These are phyloP conservation scores for Mactromeris polynyma DNA, from an alignment of 2,888 invertebrate genomes.

Conservation along the genomic window DNA sequence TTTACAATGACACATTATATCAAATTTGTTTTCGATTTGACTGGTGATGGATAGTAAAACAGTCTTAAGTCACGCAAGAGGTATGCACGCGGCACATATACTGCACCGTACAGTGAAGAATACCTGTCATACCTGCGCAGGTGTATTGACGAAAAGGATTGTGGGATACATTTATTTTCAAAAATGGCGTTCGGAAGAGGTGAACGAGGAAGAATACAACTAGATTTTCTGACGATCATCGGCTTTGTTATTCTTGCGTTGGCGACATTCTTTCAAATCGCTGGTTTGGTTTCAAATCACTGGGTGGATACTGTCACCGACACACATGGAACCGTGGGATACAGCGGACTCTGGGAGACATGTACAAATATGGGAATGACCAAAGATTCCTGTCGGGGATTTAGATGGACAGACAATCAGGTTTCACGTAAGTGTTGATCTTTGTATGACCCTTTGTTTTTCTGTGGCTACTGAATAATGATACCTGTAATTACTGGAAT, in stretches of 20 bases:
- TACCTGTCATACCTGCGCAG: constrained; percentile 61
- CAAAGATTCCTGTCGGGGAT: constrained; percentile 68
- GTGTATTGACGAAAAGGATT: constrained; percentile 50
- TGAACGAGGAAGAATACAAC: constrained; percentile 1
- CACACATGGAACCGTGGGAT: constrained; percentile 65
- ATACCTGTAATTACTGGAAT: background rate
- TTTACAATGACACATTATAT: too few relatives aligned
- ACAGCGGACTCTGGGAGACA: constrained; percentile 72
- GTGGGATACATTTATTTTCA: constrained; percentile 55
- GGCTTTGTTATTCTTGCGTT: constrained; percentile 55
- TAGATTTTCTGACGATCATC: constrained; percentile 49
- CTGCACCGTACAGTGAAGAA: constrained; percentile 38
- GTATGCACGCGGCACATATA: constrained; percentile 12
- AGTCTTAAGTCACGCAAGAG: background rate
- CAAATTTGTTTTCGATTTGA: too few relatives aligned
- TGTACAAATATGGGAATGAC: constrained; percentile 67
- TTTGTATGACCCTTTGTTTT: background rate
- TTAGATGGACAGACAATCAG: constrained; percentile 74
- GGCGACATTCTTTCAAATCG: constrained; percentile 64
- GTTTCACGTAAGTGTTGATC: constrained; percentile 71
- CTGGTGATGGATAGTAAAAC: background rate
- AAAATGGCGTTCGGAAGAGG: constrained; percentile 64
- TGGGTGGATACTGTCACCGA: constrained; percentile 69
- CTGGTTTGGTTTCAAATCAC: constrained; percentile 66
- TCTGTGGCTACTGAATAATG: too few relatives aligned